Base-by-base conservation (phyloP, 2,797 vertebrate species). In the Karalla daura region DNA sequence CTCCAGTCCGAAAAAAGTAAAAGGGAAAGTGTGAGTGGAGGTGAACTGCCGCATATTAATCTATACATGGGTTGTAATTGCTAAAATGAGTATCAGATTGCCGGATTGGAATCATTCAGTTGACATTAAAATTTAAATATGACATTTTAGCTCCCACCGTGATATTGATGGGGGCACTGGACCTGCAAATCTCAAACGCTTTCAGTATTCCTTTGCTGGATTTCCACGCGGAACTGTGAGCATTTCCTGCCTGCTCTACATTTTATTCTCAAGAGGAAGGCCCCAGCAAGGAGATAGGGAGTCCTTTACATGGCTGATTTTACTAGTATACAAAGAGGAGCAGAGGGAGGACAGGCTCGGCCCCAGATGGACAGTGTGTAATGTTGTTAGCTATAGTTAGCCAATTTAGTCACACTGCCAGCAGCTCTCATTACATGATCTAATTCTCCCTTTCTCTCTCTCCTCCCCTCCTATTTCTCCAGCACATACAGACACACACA, bases 311-410 rank as follows among this genome's bases (percentile, higher is more conserved):
- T 79, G 76, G 53, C 79, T 75, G 78, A 65, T 89, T 88, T 86
- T 85, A 75, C 81, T 67, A 39, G 47, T 75, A 65, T 78, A 87
- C 83, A 80, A 88, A 85, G 81, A 75, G 53, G 79, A 89, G 84
- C 85, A 83, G 80, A 81, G 82, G 80, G 80, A 88, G 86, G 75
- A 88, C 86, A 86, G 79, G 80, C 86, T 77, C 62, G 81, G 86
- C 84, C 90, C 81, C 93, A 93, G 91, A 93, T 92, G 93, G 92
- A 88, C 87, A 87, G 82, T 89, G 89, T 91, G 88, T 93, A 92
- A 94, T 90, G 88, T 84, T 88, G 92, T 93, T 93, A 93, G 88
- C 88, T 89, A 90, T 91, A 92, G 90, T 93, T 91, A 91, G 91
- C 86, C 84, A 88, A 86, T 90, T 86, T 86, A 88, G 86, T 89